These are phyloP conservation scores for Pristis pectinata DNA, from an alignment of 2,797 vertebrate species.

Conservation along the genomic window DNA sequence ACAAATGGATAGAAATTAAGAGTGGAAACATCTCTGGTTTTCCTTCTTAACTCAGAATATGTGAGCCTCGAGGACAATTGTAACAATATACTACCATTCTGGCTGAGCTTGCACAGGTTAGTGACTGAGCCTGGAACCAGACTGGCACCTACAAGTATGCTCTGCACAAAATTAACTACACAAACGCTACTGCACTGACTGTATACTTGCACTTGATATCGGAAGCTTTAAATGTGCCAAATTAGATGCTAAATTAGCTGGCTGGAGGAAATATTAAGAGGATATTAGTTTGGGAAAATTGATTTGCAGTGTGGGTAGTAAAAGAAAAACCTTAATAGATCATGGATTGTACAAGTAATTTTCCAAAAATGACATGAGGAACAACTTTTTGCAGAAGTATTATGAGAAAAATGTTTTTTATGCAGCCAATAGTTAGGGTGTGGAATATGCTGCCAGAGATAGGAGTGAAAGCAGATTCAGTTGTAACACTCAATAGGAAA, in stretches of 20 bases:
- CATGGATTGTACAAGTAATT: not conserved
- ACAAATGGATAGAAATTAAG: not conserved
- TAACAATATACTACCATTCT: not conserved
- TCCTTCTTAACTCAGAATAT: not conserved
- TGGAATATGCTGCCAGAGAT: no score
- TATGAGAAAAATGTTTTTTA: no score
- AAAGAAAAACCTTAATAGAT: not conserved
- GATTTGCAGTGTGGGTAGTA: not conserved
- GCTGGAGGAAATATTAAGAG: not conserved
- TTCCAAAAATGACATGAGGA: no score
- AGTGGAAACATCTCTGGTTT: not conserved
- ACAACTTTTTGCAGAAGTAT: no score
- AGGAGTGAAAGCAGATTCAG: no score
- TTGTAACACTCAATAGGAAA: no score
- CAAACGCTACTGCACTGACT: not conserved
- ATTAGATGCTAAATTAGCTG: not conserved
- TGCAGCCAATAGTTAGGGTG: no score
- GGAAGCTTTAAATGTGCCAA: not conserved
- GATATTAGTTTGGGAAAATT: not conserved
- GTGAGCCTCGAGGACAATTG: not conserved
- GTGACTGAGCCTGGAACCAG: not conserved
- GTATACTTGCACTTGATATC: not conserved
- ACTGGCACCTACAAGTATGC: not conserved
- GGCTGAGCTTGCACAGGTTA: not conserved
- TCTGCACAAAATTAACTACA: not conserved